These are phyloP conservation scores for Melipona quadrifasciata DNA, from an alignment of 1,140 invertebrate species.

Conservation along the genomic window DNA sequence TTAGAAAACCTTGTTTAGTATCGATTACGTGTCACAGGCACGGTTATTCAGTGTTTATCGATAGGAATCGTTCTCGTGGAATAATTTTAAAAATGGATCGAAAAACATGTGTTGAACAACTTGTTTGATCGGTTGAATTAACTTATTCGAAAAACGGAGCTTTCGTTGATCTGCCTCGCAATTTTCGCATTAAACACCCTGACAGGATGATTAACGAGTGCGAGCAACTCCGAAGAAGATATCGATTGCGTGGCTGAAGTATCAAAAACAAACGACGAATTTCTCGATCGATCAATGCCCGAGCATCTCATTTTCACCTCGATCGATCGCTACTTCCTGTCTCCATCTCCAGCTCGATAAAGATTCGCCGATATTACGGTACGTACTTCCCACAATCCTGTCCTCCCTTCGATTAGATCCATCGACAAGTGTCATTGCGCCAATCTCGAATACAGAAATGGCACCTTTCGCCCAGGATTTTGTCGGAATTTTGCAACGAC, in stretches of 20 bases:
- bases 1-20: background rate
- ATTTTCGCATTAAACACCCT: slow-evolving; percentile 4
- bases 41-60: too few species aligned
- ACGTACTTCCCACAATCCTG: slow-evolving; percentile 3
- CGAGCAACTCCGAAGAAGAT: slow-evolving; percentile 17
- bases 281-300: slow-evolving; percentile 5
- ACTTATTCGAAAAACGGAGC: background rate
- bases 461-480: slow-evolving; percentile 27
- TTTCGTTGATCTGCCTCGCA: background rate
- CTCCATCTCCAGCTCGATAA: background rate
- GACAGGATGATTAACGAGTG: slow-evolving; percentile 19
- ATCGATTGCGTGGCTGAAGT: slow-evolving; percentile 6
- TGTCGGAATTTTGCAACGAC: slow-evolving; percentile 58
- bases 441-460: slow-evolving; percentile 27
- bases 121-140: background rate
- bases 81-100: too few species aligned
- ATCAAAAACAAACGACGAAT: slow-evolving; percentile 4
- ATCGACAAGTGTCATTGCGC: slow-evolving; percentile 27
- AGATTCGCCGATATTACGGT: background rate
- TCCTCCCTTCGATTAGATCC: slow-evolving; percentile 50
- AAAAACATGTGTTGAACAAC: background rate
- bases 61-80: too few species aligned
- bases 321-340: slow-evolving; percentile 11
- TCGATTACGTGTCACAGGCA: background rate
- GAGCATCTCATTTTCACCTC: slow-evolving; percentile 8